Evolutionary conservation across 35 echinoderm and acorn worm species (phyloP), one percentile per base, ranked within the genome.

Genomic region (Apostichopus californicus): DNA sequence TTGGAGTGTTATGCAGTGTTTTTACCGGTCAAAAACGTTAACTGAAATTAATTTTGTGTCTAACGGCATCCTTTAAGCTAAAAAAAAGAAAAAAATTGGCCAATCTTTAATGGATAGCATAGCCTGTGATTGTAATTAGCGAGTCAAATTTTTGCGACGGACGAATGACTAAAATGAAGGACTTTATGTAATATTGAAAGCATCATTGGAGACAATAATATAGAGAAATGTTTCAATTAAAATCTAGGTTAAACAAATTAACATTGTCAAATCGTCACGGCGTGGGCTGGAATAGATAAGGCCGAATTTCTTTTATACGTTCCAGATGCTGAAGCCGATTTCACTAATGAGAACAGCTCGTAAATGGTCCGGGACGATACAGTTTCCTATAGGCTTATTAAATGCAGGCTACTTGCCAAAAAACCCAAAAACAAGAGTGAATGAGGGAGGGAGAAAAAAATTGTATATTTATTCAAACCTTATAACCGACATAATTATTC

Each of bases 211-310:
- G 20, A 18, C 17, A 75, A 75, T 75, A 75, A 20, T 18, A 75
- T 75, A 18, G n/a, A 20, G n/a, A 75, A 75, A 75, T 18, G 17
- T 68, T 46, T 75, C 71, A n/a, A 75, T 18, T 75, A 75, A 75
- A 75, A 75, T 75, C 71, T 75, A 75, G 71, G 71, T 75, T 75
- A 75, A n/a, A 75, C 71, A 75, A 75, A 75, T 75, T 75, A 75
- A 75, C 71, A 75, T 75, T 75, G 71, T 75, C 71, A 75, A 75
- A 20, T 22, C 71, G 71, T 75, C 71, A 18, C 15, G 71, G 71
- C 17, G 71, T 75, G 71, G 20, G 71, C 71, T 20, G 71, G n/a
- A 75, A 22, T n/a, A 75, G 71, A 75, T 75, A 22, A 75, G 71
- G 71, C 14, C 71, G n/a, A 18, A 22, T 6, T 18, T n/a, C 71